A percentile compares a stretch with the other conserved stretches of the same genome.
phyloP scores from a whole-genome alignment of 1,140 invertebrate genomes.

The Pogonomyrmex californicus region DNA sequence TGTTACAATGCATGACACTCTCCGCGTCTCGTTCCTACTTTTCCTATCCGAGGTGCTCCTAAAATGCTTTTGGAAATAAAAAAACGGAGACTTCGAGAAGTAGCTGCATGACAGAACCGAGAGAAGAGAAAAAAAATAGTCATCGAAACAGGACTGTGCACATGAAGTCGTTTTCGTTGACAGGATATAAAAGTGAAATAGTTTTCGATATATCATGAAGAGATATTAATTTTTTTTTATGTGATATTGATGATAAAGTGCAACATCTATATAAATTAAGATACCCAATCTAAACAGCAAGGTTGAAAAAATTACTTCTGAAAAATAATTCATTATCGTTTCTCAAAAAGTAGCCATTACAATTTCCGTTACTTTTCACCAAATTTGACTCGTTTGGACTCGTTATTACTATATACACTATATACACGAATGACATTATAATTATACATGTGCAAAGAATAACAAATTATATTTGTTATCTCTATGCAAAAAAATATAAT shows the following conservation, averaged over 20 bases:
- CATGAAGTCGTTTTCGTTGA: background rate
- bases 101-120: slow-evolving; percentile 29
- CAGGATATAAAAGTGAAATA: slow-evolving; percentile 6
- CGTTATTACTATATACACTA: too few relatives aligned
- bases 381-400: too few relatives aligned
- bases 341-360: too few relatives aligned
- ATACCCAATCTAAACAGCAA: background rate
- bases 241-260: background rate
- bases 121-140: slow-evolving; percentile 6
- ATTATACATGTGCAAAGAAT: too few relatives aligned
- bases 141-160: slow-evolving; percentile 10
- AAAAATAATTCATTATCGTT: too few relatives aligned
- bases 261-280: slow-evolving; percentile 19
- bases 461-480: too few relatives aligned
- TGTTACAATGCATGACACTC: background rate
- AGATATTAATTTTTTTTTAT: slow-evolving; percentile 8
- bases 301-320: too few relatives aligned
- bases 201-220: background rate
- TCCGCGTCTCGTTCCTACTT: background rate
- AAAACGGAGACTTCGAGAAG: slow-evolving; percentile 15
- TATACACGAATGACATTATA: too few relatives aligned
- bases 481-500: too few relatives aligned
- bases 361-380: too few relatives aligned
- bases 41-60: background rate
- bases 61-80: slow-evolving; percentile 10